phyloP scores from a whole-genome alignment of 2,113 vertebrate species.

The Daboia siamensis region DNA sequence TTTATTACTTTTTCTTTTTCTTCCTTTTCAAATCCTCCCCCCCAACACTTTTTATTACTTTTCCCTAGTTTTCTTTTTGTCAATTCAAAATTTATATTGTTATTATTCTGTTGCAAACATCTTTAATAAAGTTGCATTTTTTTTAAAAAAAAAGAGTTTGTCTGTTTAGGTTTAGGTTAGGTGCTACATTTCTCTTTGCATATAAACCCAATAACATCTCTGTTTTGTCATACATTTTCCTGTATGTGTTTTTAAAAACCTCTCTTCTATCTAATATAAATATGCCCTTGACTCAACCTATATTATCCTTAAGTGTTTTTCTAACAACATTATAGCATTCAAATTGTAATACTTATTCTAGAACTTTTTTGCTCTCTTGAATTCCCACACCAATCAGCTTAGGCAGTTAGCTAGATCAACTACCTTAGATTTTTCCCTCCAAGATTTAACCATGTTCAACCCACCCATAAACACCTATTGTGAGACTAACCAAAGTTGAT shows the following conservation, averaged over 20 bases:
- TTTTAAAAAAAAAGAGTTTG: too few species aligned
- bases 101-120: too few species aligned
- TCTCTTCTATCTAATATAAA: neutral
- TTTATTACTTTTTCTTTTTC: too few species aligned
- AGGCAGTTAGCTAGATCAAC: neutral
- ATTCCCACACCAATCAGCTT: neutral
- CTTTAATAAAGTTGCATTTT: too few species aligned
- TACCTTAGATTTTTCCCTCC: neutral
- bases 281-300: neutral
- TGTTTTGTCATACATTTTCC: neutral
- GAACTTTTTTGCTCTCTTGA: neutral
- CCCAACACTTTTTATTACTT: neutral
- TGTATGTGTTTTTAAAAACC: neutral
- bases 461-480: neutral
- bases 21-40: too few species aligned
- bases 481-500: neutral
- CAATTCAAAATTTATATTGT: too few species aligned
- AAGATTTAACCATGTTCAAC: neutral
- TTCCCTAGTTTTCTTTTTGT: too few species aligned
- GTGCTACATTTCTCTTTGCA: neutral
- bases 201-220: neutral
- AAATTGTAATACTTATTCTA: neutral
- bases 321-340: neutral
- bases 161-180: too few species aligned
- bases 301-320: neutral